Percentiles rank a stretch among this genome's conserved stretches.
Conservation (phyloP, 2,888 invertebrate species). For the Pyrocoelia pectoralis region DNA sequence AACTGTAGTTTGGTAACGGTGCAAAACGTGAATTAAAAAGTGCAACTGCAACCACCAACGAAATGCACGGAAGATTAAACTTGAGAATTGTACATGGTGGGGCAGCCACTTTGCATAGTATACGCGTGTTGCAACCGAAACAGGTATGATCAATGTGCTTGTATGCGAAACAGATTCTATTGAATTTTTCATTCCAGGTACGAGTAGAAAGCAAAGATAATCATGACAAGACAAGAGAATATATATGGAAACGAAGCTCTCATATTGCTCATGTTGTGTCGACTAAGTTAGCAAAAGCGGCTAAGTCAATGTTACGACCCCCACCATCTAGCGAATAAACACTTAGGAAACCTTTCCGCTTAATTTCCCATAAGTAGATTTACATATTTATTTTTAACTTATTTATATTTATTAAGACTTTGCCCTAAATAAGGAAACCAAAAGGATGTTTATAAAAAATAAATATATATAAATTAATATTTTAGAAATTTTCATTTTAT, state of each 20-base stretch:
- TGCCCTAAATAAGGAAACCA: not conserved
- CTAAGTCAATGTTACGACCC: slow-evolving; percentile 68
- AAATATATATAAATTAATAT: not conserved
- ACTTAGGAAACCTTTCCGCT: not conserved
- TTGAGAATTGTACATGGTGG: slow-evolving; percentile 80
- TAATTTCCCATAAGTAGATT: not conserved
- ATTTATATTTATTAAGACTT: not conserved
- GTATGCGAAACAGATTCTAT: not conserved
- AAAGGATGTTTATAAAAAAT: too few species aligned
- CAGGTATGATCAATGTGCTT: slow-evolving; percentile 71
- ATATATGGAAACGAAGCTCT: slow-evolving; percentile 84
- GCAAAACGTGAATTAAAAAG: slow-evolving; percentile 83
- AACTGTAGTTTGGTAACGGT: slow-evolving; percentile 73
- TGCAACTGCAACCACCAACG: slow-evolving; percentile 87
- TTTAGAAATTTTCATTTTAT: slow-evolving; percentile 29
- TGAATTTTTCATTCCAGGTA: slow-evolving; percentile 63
- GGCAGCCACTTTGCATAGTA: slow-evolving; percentile 83
- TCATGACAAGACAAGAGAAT: slow-evolving; percentile 84
- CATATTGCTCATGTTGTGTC: slow-evolving; percentile 86
- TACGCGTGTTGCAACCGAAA: slow-evolving; percentile 86
- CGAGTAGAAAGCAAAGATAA: slow-evolving; percentile 83
- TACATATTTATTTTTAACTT: slow-evolving; percentile 4
- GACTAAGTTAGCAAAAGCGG: slow-evolving; percentile 73
- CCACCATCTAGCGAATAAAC: slow-evolving; percentile 51
- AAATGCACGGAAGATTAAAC: slow-evolving; percentile 83